Percentiles rank a stretch among this genome's conserved stretches.
phyloP scores from a whole-genome alignment of 2,113 vertebrate species.

The Plecotus auritus region DNA sequence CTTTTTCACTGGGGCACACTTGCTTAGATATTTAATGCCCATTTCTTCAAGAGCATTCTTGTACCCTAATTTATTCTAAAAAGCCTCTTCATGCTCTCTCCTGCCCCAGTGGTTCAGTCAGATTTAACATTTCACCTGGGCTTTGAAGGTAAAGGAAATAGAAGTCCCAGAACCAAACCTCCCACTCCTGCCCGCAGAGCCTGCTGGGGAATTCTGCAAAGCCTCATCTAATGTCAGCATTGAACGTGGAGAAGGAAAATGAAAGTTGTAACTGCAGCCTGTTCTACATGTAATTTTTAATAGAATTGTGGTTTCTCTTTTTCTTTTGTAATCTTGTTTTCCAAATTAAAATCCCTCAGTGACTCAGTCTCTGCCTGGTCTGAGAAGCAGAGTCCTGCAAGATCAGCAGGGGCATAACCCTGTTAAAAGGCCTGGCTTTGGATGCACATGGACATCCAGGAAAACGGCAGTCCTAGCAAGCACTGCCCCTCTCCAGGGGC shows the following conservation, averaged over 20 bases:
- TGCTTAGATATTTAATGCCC: not conserved
- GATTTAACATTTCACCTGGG: not conserved
- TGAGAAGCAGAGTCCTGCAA: not conserved
- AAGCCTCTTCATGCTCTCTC: not conserved
- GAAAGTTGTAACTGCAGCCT: constrained; percentile 41
- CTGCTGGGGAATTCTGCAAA: not conserved
- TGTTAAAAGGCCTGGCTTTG: not conserved
- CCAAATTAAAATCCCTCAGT: constrained; percentile 59
- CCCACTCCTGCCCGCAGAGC: accelerated
- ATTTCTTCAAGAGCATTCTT: not conserved
- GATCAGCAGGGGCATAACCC: not conserved
- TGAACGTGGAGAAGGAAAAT: constrained; percentile 11
- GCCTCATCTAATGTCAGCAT: not conserved
- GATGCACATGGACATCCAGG: not conserved
- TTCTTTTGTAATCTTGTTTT: constrained; percentile 60
- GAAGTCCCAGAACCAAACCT: not conserved
- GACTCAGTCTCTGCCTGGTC: constrained; percentile 29
- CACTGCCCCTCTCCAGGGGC: not conserved
- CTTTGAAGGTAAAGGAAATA: not conserved
- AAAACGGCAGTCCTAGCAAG: not conserved
- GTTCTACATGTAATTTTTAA: constrained; percentile 41
- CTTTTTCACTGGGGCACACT: not conserved
- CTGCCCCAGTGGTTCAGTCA: not conserved
- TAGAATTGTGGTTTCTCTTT: constrained; percentile 62
- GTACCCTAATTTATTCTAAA: not conserved